phyloP scores from a whole-genome alignment of 2,888 invertebrate genomes.

The Altica lythri region DNA sequence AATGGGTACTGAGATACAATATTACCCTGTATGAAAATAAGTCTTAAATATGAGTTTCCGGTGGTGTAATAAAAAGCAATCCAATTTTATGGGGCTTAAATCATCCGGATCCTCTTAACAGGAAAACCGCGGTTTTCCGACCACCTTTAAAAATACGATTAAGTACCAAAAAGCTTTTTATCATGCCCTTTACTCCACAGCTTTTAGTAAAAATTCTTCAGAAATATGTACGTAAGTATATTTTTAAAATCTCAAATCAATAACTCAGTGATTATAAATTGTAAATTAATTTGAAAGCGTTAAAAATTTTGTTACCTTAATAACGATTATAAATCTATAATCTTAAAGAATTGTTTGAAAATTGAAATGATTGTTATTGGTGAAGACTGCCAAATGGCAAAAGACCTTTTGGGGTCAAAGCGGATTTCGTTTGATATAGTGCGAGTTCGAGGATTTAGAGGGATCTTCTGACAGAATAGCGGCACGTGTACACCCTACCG shows the following conservation, averaged over 20 bases:
- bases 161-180: conserved; percentile 17
- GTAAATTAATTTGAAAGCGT: not conserved
- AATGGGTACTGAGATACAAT: too few relatives aligned
- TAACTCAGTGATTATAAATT: conserved; percentile 17
- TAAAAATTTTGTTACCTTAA: too few relatives aligned
- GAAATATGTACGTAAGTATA: conserved; percentile 19
- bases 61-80: conserved; percentile 27
- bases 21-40: too few relatives aligned
- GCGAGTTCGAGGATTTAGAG: conserved; percentile 49
- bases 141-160: conserved; percentile 23
- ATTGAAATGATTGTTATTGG: too few relatives aligned
- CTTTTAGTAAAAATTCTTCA: conserved; percentile 9
- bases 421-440: conserved; percentile 52
- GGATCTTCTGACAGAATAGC: conserved; percentile 44
- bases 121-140: conserved; percentile 15
- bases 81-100: conserved; percentile 31
- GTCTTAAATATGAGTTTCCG: too few relatives aligned
- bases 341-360: too few relatives aligned
- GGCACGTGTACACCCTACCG: too few relatives aligned
- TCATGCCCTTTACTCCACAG: conserved; percentile 6
- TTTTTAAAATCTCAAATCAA: conserved; percentile 6
- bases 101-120: conserved; percentile 26
- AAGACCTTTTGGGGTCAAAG: conserved; percentile 51
- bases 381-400: conserved; percentile 44
- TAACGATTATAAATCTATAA: too few relatives aligned